Evolutionary conservation across 2,888 invertebrate genomes (phyloP), one percentile per base, ranked within the genome.

Genomic region (Aquatica leii): DNA sequence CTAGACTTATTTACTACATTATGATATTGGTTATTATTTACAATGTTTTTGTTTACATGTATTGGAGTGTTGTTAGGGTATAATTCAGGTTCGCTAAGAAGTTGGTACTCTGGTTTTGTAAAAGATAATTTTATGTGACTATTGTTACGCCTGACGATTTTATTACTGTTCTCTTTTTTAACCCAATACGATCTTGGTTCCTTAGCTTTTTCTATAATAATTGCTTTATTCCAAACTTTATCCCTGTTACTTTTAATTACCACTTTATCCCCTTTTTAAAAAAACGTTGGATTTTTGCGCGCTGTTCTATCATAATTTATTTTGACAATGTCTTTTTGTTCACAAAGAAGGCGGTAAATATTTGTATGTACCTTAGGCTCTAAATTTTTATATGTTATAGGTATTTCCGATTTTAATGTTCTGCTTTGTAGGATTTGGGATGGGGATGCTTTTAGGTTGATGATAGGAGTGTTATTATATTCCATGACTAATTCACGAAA

Each of bases 401-500:
- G 41, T 14, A 43, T 3, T 17, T 43, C 15, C 1, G 41, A 17
- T 43, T 14, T 43, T 43, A 43, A 17, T 14, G 14, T 4, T 43
- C 41, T 43, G 14, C 41, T 43, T 14, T 43, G 41, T 11, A 43
- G 14, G 2, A 43, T 43, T 43, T 43, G 14, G 17, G 41, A 14
- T 43, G 41, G 15, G 17, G 14, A 43, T 1, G 41, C 14, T 2
- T 43, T n/a, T 8, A 8, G 8, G 5, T 43, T 14, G 14, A 14
- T 43, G 41, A 31, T 31, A 6, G 31, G 9, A 9, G 31, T 6
- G 9, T 43, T 43, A 17, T 9, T 43, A 8, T 43, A 43, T 43
- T 43, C 41, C 41, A 43, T 40, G n/a, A 71, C 11, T 11, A 58
- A n/a, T 18, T 71, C 66, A 49, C 66, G 62, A 59, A 43, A 67